Evolutionary conservation across 2,113 vertebrate genomes (phyloP).

Genomic region (Centrocercus urophasianus): DNA sequence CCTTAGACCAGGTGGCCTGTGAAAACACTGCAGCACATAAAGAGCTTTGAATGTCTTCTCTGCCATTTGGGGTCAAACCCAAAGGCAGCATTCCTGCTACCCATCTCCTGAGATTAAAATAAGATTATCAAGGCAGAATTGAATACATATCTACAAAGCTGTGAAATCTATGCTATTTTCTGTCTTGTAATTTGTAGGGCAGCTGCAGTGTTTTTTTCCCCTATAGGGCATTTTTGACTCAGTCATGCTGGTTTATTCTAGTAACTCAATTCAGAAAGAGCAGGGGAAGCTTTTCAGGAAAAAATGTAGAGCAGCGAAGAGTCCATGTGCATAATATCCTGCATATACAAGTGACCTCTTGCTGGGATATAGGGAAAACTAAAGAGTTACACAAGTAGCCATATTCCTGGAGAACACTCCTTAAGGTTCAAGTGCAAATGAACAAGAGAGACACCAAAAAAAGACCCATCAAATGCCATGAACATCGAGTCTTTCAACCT

Average conservation of each 20-base stretch:
- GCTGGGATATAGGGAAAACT: accelerated
- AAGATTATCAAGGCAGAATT: not conserved
- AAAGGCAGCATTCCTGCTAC: conserved; percentile 6
- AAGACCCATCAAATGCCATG: not conserved
- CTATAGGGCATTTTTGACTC: not conserved
- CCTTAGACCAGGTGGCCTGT: conserved; percentile 32
- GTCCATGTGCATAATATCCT: not conserved
- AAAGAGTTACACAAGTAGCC: not conserved
- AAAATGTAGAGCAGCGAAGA: not conserved
- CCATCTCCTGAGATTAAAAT: not conserved
- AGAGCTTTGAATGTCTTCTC: not conserved
- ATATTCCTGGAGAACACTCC: not conserved
- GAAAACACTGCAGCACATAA: conserved; percentile 4
- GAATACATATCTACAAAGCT: not conserved
- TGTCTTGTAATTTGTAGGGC: not conserved
- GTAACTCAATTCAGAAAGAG: not conserved
- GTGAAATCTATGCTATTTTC: not conserved
- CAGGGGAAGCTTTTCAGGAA: not conserved
- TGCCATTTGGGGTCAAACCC: not conserved
- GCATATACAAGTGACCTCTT: not conserved
- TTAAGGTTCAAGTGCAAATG: not conserved
- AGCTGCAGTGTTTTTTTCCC: not conserved
- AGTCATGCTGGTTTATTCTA: not conserved
- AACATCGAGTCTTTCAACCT: not conserved
- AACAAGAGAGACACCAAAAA: not conserved